Conservation (phyloP, 2,797 vertebrate genomes). For the Cyprinodon diabolis region DNA sequence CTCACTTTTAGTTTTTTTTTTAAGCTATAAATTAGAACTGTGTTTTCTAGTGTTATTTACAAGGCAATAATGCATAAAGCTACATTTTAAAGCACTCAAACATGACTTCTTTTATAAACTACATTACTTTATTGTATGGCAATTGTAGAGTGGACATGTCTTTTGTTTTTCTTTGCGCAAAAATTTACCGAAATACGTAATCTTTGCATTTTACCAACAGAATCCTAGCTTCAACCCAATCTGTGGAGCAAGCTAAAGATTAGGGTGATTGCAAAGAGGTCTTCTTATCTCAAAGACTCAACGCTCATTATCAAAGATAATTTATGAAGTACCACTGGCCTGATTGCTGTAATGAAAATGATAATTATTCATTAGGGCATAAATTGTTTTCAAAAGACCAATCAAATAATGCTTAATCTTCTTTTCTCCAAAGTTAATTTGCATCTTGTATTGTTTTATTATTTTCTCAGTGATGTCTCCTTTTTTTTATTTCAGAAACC, state of each 20-base stretch:
- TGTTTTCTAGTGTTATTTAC: constrained; percentile 6
- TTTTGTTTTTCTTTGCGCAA: neutral
- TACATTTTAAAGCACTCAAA: constrained; percentile 47
- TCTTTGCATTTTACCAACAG: neutral
- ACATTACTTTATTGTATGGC: neutral
- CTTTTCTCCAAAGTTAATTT: no score
- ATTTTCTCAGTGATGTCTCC: no score
- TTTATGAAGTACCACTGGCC: neutral
- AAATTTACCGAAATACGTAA: neutral
- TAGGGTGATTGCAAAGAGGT: neutral
- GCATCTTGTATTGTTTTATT: no score
- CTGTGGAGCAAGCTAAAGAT: neutral
- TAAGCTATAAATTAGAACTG: constrained; percentile 38
- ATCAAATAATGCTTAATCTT: no score
- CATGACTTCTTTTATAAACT: constrained; percentile 17
- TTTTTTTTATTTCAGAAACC: no score
- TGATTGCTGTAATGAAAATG: neutral
- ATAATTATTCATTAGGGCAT: neutral
- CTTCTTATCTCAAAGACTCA: no score
- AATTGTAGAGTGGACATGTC: neutral
- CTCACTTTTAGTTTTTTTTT: constrained; percentile 39
- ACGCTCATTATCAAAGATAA: no score
- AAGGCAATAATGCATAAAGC: constrained; percentile 41
- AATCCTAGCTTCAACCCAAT: neutral
- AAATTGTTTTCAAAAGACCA: no score